Evolutionary conservation across 2,797 vertebrate genomes (phyloP), one percentile per base, ranked within the genome.

Genomic region (Cossypha polioptera): DNA sequence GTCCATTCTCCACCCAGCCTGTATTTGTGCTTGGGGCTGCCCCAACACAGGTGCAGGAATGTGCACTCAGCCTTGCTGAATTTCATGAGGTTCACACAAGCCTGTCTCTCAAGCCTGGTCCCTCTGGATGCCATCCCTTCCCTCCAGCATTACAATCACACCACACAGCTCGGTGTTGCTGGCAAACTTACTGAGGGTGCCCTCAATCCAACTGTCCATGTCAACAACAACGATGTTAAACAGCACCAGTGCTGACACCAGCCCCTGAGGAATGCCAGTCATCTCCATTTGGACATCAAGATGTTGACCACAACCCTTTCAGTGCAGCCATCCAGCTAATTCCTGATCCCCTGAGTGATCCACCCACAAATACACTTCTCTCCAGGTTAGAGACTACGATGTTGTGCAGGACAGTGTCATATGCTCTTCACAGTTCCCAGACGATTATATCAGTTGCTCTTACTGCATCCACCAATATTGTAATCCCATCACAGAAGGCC

Each of bases 351-450:
- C 7, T 26, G 11, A 62, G 20, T 15, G 42, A 62, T 24, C 58
- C 36, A 50, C 11, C 36, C 26, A n/a, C 35, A 35, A 15, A 15
- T 0, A 0, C 40, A 16, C 0, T 2, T 16, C 50, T 50, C 31
- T 57, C 43, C 36, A 38, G 16, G 33, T 51, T 12, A 72, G 18
- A 50, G n/a, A 29, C 20, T 20, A 21, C 0, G 0, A 12, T 16
- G n/a, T 25, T 3, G 1, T 33, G 6, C 14, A 57, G 16, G 51
- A 51, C 28, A n/a, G 9, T 20, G 7, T 29, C 28, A n/a, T 8
- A 36, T 9, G 24, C 6, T 38, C 19, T 72, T 50, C 28, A 43
- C 28, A 53, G 17, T 4, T 29, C 28, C 16, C 38, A 67, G 28
- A 59, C 19, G 22, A 7, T 43, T 0, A 0, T 6, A 67, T 5